Percentiles rank a stretch among this genome's conserved stretches.
Conservation (phyloP, 1,140 invertebrate species). For the Drosophila parabipectinata region DNA sequence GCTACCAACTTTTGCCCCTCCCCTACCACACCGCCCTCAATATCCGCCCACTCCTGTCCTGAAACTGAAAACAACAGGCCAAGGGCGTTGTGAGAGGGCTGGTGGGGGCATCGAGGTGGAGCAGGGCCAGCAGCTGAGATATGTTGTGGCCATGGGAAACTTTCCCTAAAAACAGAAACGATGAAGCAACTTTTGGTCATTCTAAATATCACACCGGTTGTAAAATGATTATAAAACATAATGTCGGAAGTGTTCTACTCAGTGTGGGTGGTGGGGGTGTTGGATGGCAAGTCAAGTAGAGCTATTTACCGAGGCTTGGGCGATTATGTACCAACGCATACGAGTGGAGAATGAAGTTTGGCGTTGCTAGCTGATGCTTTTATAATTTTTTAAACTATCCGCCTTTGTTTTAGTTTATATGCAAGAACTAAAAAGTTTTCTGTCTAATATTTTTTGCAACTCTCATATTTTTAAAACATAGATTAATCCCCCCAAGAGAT, state of each 20-base stretch:
- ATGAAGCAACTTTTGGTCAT: conserved; percentile 69
- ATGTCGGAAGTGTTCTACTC: conserved; percentile 33
- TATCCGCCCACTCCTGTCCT: conserved; percentile 29
- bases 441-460: background rate
- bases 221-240: conserved; percentile 81
- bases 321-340: background rate
- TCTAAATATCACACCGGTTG: conserved; percentile 75
- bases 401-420: no score
- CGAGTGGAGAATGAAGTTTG: background rate
- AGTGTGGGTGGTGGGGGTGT: background rate
- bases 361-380: background rate
- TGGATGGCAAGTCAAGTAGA: background rate
- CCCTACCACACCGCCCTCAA: background rate
- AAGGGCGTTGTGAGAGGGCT: background rate
- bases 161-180: conserved; percentile 42
- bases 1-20: conserved; percentile 53
- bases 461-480: background rate
- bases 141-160: conserved; percentile 47
- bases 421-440: no score
- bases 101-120: background rate
- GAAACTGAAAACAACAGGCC: conserved; percentile 56
- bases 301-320: background rate
- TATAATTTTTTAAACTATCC: background rate
- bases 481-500: no score
- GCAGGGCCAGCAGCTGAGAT: conserved; percentile 36